Conservation (phyloP, 1,140 invertebrate genomes). For the Acromyrmex echinatior region DNA sequence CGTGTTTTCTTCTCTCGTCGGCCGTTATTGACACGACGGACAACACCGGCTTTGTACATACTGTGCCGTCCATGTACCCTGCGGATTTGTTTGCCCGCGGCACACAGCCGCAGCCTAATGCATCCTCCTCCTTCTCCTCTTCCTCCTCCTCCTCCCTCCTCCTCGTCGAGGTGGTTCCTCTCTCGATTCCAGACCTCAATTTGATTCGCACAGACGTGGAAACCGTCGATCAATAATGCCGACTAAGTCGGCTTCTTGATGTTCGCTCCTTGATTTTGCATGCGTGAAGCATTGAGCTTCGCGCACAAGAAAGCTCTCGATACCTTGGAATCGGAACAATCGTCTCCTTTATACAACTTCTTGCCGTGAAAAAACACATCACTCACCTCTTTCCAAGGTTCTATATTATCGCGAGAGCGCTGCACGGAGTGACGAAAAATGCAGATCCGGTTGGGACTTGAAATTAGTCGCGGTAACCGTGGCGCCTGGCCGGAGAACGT, state of each 20-base stretch:
- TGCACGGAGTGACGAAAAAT: neutral
- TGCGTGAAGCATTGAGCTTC: neutral
- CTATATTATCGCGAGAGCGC: neutral
- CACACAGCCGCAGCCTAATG: constrained; percentile 46
- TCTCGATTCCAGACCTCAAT: constrained; percentile 5
- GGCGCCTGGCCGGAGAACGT: neutral
- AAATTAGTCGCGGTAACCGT: constrained; percentile 8
- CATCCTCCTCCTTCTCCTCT: constrained; percentile 34
- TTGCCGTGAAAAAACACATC: constrained; percentile 1
- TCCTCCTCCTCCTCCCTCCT: constrained; percentile 23
- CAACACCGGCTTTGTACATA: constrained; percentile 61
- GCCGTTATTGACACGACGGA: constrained; percentile 60
- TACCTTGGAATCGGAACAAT: neutral
- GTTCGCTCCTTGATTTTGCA: constrained; percentile 20
- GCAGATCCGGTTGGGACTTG: neutral
- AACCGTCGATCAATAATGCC: neutral
- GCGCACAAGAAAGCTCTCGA: neutral
- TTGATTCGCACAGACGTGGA: constrained; percentile 18
- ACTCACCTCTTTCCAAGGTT: neutral
- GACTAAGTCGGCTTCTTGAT: neutral
- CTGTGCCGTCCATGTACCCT: constrained; percentile 46
- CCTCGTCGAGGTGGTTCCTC: constrained; percentile 10
- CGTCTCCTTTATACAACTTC: neutral
- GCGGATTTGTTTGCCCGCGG: constrained; percentile 52
- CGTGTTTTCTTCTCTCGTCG: constrained; percentile 61